Evolutionary conservation across 2,113 vertebrate genomes (phyloP).

Genomic region (Indri indri): DNA sequence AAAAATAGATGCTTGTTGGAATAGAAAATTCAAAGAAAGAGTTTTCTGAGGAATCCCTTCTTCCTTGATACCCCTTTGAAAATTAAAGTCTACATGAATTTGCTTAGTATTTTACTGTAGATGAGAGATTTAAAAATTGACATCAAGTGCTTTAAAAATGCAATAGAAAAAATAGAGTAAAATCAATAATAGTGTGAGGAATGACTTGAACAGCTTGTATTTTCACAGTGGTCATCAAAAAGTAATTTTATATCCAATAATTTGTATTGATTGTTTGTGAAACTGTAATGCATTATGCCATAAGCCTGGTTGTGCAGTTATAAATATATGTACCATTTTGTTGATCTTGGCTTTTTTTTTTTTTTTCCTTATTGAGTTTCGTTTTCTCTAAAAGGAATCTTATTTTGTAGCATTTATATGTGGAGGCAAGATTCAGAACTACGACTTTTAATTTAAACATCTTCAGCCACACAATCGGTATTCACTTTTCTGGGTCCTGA

Average conservation of each 20-base stretch:
- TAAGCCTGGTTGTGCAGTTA: slow-evolving; percentile 79
- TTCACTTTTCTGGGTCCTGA: background rate
- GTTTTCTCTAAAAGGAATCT: slow-evolving; percentile 73
- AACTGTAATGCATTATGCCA: slow-evolving; percentile 82
- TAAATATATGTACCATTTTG: slow-evolving; percentile 79
- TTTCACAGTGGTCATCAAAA: slow-evolving; percentile 92
- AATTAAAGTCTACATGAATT: slow-evolving; percentile 50
- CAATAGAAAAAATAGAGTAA: slow-evolving; percentile 77
- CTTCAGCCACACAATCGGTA: background rate
- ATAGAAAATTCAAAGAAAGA: background rate
- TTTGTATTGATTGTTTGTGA: slow-evolving; percentile 89
- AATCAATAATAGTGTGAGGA: slow-evolving; percentile 91
- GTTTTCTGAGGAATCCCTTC: slow-evolving; percentile 18
- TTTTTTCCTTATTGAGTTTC: slow-evolving; percentile 67
- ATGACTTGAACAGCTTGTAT: slow-evolving; percentile 86
- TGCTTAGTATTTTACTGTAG: slow-evolving; percentile 70
- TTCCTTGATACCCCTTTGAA: slow-evolving; percentile 45
- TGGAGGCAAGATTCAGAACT: slow-evolving; percentile 35
- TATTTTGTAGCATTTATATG: slow-evolving; percentile 63
- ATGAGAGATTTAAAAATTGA: slow-evolving; percentile 78
- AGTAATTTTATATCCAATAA: slow-evolving; percentile 95
- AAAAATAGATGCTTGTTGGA: background rate
- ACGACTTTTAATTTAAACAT: slow-evolving; percentile 65
- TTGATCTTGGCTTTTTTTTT: slow-evolving; percentile 56
- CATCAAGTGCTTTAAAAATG: slow-evolving; percentile 80